phyloP scores from a whole-genome alignment of 2,888 invertebrate species.

The Scelioninae gen. 1 region DNA sequence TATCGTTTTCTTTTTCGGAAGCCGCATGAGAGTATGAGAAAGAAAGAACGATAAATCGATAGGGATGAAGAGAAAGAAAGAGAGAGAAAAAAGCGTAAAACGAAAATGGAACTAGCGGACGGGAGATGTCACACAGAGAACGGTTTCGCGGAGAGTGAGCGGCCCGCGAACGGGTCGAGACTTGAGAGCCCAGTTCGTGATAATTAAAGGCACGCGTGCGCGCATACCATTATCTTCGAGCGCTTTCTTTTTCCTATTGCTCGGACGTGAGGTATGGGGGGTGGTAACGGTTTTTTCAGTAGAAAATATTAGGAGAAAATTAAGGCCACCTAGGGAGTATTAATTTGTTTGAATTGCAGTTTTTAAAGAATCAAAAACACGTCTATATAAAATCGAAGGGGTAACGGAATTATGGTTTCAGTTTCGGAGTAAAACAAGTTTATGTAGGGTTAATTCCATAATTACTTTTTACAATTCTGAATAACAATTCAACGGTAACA shows the following conservation, averaged over 20 bases:
- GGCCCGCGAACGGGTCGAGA: background rate
- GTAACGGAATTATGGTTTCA: too few relatives aligned
- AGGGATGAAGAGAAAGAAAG: background rate
- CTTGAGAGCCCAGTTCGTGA: conserved; percentile 55
- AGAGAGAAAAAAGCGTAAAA: conserved; percentile 2
- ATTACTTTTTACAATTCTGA: too few relatives aligned
- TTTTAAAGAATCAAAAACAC: background rate
- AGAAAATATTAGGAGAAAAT: background rate
- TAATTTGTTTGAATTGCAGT: background rate
- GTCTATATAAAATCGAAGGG: too few relatives aligned
- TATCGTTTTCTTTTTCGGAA: conserved; percentile 69
- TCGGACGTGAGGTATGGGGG: background rate
- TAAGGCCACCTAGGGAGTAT: background rate
- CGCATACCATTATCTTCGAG: conserved; percentile 47
- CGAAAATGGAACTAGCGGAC: background rate
- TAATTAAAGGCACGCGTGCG: conserved; percentile 62
- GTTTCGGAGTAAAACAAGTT: too few relatives aligned
- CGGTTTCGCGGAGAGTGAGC: conserved; percentile 41
- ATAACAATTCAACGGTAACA: too few relatives aligned
- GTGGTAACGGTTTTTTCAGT: conserved; percentile 6
- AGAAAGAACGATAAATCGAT: background rate
- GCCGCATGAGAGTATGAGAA: conserved; percentile 26
- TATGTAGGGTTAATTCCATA: too few relatives aligned
- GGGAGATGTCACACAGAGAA: conserved; percentile 30
- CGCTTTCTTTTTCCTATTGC: conserved; percentile 14